Base-by-base conservation (phyloP, 2,888 invertebrate genomes). In the Drosophila formosana region DNA sequence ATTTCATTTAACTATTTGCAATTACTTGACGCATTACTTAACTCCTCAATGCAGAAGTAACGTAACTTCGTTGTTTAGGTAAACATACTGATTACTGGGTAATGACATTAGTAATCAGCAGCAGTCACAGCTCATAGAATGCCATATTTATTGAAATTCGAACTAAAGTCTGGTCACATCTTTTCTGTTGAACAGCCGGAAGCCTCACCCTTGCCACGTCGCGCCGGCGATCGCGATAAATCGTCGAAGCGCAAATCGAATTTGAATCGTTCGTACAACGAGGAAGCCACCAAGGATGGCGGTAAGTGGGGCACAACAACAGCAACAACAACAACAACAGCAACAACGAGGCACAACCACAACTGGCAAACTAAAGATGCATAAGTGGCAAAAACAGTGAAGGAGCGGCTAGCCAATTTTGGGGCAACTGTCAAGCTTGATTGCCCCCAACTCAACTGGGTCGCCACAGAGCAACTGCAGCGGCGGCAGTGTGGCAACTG, bases 171-270 rank as follows among this genome's bases (percentile, higher is more conserved):
- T 45, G 41, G 8, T 50, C 43, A 41, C 39, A 53, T n/a, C 25
- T 47, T 52, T 37, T 30, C 43, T 34, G 18, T 32, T 0, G 8
- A 9, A 62, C 63, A 92, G 92, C 90, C 91, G 55, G 86, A 90
- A 64, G 86, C 91, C 74, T 88, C 90, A 8, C 89, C 91, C 70
- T 79, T 82, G 13, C 86, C 89, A 7, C 91, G 92, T 68, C 91
- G 90, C 66, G 81, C 83, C 70, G 90, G 91, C 55, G 94, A 94
- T 82, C 93, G 94, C 77, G 95, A 95, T 92, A 95, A 94, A 90
- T 95, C 94, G 89, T 93, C 93, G 79, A 95, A 95, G 92, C 93
- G 94, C 72, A 95, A 94, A 93, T 95, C 94, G 80, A 94, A 95
- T 92, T 93, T 94, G 83, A 95, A 94, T 92, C 93, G 94, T 76